phyloP scores from a whole-genome alignment of 2,797 vertebrate species.

The Notamacropus eugenii region DNA sequence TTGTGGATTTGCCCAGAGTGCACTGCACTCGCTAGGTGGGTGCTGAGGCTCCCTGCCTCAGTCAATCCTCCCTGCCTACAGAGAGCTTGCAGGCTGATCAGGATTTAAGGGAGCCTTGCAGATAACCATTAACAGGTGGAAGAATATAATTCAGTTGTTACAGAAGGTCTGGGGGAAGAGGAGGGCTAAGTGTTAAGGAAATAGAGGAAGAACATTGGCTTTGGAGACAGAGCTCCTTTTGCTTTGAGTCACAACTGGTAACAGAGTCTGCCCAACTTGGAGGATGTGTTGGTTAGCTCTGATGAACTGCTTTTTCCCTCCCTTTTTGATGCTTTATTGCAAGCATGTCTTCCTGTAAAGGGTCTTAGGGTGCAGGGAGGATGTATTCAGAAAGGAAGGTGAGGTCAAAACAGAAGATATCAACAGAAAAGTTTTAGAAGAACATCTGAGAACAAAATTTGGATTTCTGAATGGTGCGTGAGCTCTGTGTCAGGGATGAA shows the following conservation, averaged over 20 bases:
- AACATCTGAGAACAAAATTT: background rate
- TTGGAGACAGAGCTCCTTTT: background rate
- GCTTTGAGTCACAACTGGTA: background rate
- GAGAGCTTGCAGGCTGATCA: background rate
- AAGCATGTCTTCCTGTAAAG: background rate
- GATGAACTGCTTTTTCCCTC: background rate
- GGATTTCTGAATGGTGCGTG: background rate
- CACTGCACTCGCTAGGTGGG: background rate
- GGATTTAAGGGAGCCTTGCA: background rate
- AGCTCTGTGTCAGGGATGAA: background rate
- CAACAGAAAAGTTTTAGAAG: background rate
- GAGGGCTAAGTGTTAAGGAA: background rate
- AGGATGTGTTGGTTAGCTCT: background rate
- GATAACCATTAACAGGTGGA: background rate
- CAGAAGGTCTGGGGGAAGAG: background rate
- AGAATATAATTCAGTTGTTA: background rate
- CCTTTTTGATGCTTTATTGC: background rate
- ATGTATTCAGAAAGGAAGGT: background rate
- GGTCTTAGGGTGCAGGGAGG: background rate
- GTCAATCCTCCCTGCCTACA: background rate
- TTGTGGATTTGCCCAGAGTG: background rate
- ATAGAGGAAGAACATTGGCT: background rate
- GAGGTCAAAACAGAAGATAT: background rate
- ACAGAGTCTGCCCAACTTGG: background rate
- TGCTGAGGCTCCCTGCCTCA: background rate